Base-by-base conservation (phyloP, 37 sponge, comb jelly and placozoan genomes). In the Cliona cf. orientalis region DNA sequence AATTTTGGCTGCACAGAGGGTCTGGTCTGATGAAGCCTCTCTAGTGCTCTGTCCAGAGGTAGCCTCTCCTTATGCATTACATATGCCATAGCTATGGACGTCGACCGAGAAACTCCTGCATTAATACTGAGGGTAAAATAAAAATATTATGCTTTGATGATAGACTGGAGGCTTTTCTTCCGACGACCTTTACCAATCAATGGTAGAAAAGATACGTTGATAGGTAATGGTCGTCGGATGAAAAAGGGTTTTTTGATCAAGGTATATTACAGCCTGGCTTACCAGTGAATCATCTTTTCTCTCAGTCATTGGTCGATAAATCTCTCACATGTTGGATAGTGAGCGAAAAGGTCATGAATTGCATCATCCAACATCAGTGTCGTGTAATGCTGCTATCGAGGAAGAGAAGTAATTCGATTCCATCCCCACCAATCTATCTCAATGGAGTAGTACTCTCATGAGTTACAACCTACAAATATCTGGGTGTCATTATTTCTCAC, bases 91-190 rank as follows among this genome's bases (percentile, higher is more conserved):
- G 82, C 93, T 21, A 92, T 80, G 66, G 89, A 74, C 12, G 84
- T 76, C 0, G 93, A 92, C 14, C 89, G 73, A 21, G 93, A 92
- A 0, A 76, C 17, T 11, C 93, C 93, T 25, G 93, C 93, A 85
- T 90, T 80, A 71, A 86, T 90, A 45, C 36, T 12, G 42, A 21
- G 46, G 46, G 28, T n/a, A n/a, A n/a, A n/a, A n/a, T n/a, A n/a
- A n/a, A n/a, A n/a, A n/a, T n/a, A n/a, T n/a, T n/a, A 22, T 73
- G 66, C 2, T 32, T 5, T 31, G 5, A 4, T n/a, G 66, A 5
- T 34, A 66, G n/a, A n/a, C n/a, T n/a, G n/a, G n/a, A n/a, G n/a
- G n/a, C 55, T 17, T 7, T 25, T 19, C 26, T 25, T 19, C 6
- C 21, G 11, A 62, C 28, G 23, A 11, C 55, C 55, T 49, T 49